Evolutionary conservation across 1,140 invertebrate species (phyloP), one percentile per base, ranked within the genome.

Genomic region (Drosophila neocordata): DNA sequence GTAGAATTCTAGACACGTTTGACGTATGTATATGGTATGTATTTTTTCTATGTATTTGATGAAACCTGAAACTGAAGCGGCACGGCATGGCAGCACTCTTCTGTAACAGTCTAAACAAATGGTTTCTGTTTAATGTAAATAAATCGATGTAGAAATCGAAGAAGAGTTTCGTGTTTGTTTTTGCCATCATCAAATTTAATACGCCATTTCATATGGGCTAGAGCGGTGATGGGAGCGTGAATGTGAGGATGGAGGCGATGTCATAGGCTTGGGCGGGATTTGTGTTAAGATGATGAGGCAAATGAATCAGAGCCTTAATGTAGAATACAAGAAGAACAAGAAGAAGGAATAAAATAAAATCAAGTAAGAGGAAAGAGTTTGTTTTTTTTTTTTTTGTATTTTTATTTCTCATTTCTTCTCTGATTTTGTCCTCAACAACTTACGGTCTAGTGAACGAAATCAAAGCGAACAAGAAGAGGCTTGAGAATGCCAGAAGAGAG

Each of bases 81-180:
- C 31, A 22, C 24, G 22, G 13, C 38, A 18, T 44, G 48, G 13
- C 24, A 27, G n/a, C n/a, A n/a, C n/a, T n/a, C 13, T 9, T 31
- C 27, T 4, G 57, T 35, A 59, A 59, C 31, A 61, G 67, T 53
- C 53, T 59, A 66, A 80, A 68, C 77, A 80, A 80, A 76, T 80
- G 72, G 51, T 80, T 80, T 56, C 68, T 73, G 78, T 41, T 77
- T 51, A 68, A 73, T 77, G 68, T 65, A 71, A 81, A 81, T 73
- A 81, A 65, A 81, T 77, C 62, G 55, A 66, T 66, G 59, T 56
- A 56, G 51, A 34, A 41, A 48, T 24, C 27, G 31, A 48, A 48
- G 41, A 48, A 56, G 53, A 56, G 53, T 56, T 56, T 56, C 53
- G 24, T 48, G 41, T 48, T 48, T 48, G 41, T 48, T 20, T 55